Base-by-base conservation (phyloP, 2,113 vertebrate genomes). In the Haemorhous mexicanus region DNA sequence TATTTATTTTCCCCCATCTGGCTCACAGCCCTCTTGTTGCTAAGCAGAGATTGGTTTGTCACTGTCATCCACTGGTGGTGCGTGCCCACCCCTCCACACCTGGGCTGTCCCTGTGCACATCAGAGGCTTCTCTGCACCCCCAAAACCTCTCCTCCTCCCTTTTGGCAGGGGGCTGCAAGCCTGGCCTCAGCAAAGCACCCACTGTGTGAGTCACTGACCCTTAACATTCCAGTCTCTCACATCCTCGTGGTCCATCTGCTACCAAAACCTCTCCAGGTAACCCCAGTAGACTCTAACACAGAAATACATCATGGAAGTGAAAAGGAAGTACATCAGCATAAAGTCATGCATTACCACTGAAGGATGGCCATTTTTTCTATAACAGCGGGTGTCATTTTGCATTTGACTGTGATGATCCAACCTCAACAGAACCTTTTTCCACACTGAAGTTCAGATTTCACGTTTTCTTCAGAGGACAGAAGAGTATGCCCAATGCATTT, bases 51-150 rank as follows among this genome's bases (percentile, higher is more conserved):
- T 21, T 24, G 33, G 33, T n/a, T 59, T 74, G 37, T 21, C 16
- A 11, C 0, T 0, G 13, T 11, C 28, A 24, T n/a, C 23, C 22
- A 24, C 33, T 0, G 1, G 26, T 18, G 41, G 8, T 28, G 19
- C 18, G 11, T 20, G 33, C 33, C 13, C 5, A 16, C 7, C 23
- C 7, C 23, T 23, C 7, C 6, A 1, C 18, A 11, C 26, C 35
- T n/a, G 33, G 6, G 23, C 61, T n/a, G 16, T 14, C 30, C 52
- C 46, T 11, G 5, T 0, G 3, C 28, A 21, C 23, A 21, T n/a
- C 37, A 59, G 69, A n/a, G 13, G 11, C 52, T 44, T n/a, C 26
- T 16, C 21, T 52, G 39, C 30, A 18, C 9, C 23, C 15, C 16
- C 10, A 24, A 46, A 59, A 30, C 16, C 6, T 44, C 53, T 67